These are phyloP conservation scores for Himalopsyche kuldschensis DNA, from an alignment of 2,888 invertebrate genomes.

Conservation along the genomic window DNA sequence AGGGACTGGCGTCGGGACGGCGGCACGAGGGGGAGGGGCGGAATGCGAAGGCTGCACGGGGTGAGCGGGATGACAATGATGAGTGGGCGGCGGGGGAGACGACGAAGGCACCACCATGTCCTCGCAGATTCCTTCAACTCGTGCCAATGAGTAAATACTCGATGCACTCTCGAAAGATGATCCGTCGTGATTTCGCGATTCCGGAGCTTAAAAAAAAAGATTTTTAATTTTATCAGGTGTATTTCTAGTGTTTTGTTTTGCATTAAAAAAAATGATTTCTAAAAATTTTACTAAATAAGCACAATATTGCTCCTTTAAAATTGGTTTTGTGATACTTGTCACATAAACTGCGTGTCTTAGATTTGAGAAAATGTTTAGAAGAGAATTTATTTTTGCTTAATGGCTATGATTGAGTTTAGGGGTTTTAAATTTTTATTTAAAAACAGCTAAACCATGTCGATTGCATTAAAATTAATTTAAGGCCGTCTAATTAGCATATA, in stretches of 20 bases:
- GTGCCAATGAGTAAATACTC: conserved; percentile 75
- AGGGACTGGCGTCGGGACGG: conserved; percentile 28
- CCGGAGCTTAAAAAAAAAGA: conserved; percentile 51
- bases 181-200: conserved; percentile 69
- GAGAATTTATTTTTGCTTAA: too few species aligned
- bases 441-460: too few species aligned
- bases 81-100: conserved; percentile 59
- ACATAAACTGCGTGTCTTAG: too few species aligned
- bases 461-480: too few species aligned
- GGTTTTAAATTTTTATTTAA: too few species aligned
- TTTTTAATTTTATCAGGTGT: neutral
- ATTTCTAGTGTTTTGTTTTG: neutral
- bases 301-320: too few species aligned
- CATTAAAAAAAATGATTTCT: too few species aligned
- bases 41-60: conserved; percentile 62
- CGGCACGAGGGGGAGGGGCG: conserved; percentile 51
- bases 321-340: too few species aligned
- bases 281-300: too few species aligned
- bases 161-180: conserved; percentile 89
- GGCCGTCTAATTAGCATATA: too few species aligned
- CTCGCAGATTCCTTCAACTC: conserved; percentile 69
- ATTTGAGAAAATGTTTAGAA: too few species aligned
- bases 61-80: conserved; percentile 47
- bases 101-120: conserved; percentile 66
- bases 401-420: too few species aligned